Percentiles rank a stretch among this genome's conserved stretches.
Conservation (phyloP, 1,140 invertebrate genomes). For the Arion vulgaris region DNA sequence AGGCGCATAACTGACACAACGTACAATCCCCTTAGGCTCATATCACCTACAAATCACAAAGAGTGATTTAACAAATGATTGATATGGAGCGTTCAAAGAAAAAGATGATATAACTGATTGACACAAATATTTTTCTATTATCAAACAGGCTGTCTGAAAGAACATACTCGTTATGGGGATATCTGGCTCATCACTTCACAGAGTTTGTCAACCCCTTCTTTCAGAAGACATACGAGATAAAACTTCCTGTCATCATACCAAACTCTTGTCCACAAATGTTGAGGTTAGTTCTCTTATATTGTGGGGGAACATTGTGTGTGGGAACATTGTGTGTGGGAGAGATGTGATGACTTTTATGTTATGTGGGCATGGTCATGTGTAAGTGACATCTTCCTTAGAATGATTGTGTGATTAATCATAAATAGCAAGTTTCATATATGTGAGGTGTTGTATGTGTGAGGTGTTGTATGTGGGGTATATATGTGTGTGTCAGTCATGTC, state of each 20-base stretch:
- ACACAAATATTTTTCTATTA: too few relatives aligned
- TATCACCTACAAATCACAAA: too few relatives aligned
- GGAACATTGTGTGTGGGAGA: background rate
- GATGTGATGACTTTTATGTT: too few relatives aligned
- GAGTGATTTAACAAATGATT: too few relatives aligned
- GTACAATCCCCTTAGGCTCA: too few relatives aligned
- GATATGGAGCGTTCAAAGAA: too few relatives aligned
- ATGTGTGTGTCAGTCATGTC: too few relatives aligned
- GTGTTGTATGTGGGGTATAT: background rate
- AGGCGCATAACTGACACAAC: too few relatives aligned
- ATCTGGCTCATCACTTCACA: slow-evolving; percentile 88
- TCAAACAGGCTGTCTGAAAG: slow-evolving; percentile 86
- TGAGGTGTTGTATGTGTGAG: background rate
- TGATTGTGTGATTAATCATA: too few relatives aligned
- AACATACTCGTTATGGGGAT: slow-evolving; percentile 96
- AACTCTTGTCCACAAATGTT: slow-evolving; percentile 91
- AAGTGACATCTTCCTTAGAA: too few relatives aligned
- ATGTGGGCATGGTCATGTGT: too few relatives aligned
- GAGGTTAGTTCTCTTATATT: slow-evolving; percentile 76
- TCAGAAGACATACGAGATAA: slow-evolving; percentile 76
- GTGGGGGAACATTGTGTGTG: background rate
- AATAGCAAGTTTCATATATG: background rate
- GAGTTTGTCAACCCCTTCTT: slow-evolving; percentile 97
- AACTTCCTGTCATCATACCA: slow-evolving; percentile 81
- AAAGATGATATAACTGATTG: too few relatives aligned